Evolutionary conservation across 1,140 invertebrate species (phyloP).

Genomic region (Oppia nitens): DNA sequence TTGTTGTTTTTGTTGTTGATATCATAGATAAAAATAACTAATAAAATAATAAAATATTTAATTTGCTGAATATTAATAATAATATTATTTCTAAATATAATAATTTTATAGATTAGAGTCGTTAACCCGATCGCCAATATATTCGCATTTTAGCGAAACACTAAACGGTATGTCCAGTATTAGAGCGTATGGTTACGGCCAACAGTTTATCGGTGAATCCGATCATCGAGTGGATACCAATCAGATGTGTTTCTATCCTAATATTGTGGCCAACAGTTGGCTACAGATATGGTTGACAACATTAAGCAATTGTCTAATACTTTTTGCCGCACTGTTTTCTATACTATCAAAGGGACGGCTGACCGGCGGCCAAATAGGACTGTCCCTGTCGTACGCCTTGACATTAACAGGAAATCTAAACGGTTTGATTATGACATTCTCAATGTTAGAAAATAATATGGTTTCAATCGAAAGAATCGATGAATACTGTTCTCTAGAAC

Average conservation of each 20-base stretch:
- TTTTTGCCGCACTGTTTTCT: too few species aligned
- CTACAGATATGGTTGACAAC: slow-evolving; percentile 74
- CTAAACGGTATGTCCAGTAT: slow-evolving; percentile 37
- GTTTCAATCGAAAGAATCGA: slow-evolving; percentile 93
- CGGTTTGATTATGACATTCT: too few species aligned
- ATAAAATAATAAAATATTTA: too few species aligned
- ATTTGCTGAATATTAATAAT: too few species aligned
- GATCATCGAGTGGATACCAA: slow-evolving; percentile 68
- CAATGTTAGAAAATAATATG: too few species aligned
- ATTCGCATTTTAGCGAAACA: slow-evolving; percentile 38
- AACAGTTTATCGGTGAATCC: slow-evolving; percentile 45
- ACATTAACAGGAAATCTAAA: slow-evolving; percentile 82
- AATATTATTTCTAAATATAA: too few species aligned
- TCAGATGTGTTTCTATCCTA: slow-evolving; percentile 70
- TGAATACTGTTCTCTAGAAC: too few species aligned
- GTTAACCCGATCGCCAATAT: too few species aligned
- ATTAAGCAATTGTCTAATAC: slow-evolving; percentile 65
- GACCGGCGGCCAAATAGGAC: slow-evolving; percentile 59
- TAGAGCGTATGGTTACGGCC: slow-evolving; percentile 33
- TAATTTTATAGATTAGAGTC: too few species aligned
- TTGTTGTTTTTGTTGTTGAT: too few species aligned
- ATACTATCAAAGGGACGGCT: slow-evolving; percentile 48
- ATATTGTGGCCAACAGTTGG: slow-evolving; percentile 73
- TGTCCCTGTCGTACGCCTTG: slow-evolving; percentile 75
- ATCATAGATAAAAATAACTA: too few species aligned